These are phyloP conservation scores for Dromococcyx pavoninus DNA, from an alignment of 2,797 vertebrate species.

Conservation along the genomic window DNA sequence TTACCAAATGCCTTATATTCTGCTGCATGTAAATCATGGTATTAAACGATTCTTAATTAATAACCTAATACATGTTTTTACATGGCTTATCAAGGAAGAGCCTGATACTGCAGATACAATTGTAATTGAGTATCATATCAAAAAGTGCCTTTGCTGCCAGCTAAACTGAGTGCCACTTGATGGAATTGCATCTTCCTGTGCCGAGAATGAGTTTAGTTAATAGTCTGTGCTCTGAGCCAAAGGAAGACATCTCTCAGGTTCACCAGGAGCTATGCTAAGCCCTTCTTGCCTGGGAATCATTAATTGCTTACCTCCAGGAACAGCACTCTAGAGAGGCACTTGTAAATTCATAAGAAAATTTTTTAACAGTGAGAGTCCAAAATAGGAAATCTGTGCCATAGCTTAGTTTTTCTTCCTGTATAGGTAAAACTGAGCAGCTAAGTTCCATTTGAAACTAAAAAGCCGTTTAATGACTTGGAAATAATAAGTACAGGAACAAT, in stretches of 20 bases:
- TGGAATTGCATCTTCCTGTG: background rate
- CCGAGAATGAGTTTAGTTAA: slow-evolving; percentile 8
- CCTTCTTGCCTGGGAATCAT: background rate
- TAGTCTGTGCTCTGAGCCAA: background rate
- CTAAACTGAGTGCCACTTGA: background rate
- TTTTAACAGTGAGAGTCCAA: background rate
- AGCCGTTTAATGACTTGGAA: background rate
- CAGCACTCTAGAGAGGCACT: background rate
- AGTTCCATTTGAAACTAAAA: background rate
- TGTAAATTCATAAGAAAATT: background rate
- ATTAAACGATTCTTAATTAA: background rate
- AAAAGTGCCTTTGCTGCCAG: background rate
- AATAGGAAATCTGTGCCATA: background rate
- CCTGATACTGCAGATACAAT: background rate
- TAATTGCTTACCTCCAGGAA: background rate
- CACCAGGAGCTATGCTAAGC: background rate
- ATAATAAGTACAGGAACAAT: background rate
- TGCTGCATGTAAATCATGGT: background rate
- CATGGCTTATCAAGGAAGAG: background rate
- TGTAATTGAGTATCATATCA: background rate
- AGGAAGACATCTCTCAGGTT: background rate
- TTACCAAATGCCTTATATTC: background rate
- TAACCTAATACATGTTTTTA: background rate
- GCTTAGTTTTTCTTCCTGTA: background rate
- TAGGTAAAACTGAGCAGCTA: background rate